These are phyloP conservation scores for Psittacara wagleri DNA, from an alignment of 2,113 vertebrate genomes.

Conservation along the genomic window DNA sequence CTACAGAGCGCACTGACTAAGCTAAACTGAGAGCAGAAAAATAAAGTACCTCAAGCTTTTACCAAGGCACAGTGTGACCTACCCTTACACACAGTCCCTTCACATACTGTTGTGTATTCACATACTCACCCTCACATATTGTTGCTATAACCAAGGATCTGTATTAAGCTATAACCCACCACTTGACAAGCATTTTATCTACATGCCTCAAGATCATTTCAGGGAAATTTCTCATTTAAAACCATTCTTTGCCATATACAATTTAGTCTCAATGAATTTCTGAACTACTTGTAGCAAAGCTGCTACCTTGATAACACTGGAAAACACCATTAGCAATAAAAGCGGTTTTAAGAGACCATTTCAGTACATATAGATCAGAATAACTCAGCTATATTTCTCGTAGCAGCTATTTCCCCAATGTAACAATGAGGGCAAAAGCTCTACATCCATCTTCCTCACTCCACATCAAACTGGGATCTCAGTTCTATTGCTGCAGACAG, in stretches of 20 bases:
- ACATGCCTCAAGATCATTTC: neutral
- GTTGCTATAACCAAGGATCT: neutral
- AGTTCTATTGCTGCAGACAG: neutral
- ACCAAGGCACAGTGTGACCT: neutral
- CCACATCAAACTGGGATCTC: neutral
- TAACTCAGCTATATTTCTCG: neutral
- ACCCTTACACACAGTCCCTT: neutral
- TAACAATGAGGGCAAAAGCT: neutral
- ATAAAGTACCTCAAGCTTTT: neutral
- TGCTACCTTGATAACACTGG: neutral
- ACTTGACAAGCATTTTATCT: neutral
- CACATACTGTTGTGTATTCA: neutral
- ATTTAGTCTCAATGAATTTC: neutral
- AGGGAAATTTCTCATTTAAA: neutral
- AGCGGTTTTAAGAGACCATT: conserved; percentile 25
- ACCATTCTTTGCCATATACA: neutral
- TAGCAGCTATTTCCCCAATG: conserved; percentile 12
- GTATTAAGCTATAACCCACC: neutral
- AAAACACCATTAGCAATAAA: conserved; percentile 27
- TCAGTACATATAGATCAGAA: neutral
- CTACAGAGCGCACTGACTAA: neutral
- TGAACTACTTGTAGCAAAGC: neutral
- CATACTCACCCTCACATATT: neutral
- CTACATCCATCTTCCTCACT: neutral
- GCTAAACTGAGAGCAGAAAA: neutral